These are phyloP conservation scores for Climacteris rufus DNA, from an alignment of 2,113 vertebrate genomes.

Conservation along the genomic window DNA sequence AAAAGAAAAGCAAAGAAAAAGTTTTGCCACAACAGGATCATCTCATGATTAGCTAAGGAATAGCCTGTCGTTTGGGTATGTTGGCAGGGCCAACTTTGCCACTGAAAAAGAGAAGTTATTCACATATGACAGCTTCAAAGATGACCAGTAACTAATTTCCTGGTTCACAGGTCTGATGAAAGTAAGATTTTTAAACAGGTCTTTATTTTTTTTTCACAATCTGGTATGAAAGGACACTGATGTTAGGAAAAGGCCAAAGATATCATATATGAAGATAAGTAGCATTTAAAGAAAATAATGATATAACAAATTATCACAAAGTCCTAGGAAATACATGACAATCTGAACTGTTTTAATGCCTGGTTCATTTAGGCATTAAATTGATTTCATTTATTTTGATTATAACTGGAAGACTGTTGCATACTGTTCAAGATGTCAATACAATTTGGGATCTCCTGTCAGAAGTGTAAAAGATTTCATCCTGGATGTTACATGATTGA, in stretches of 20 bases:
- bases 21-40: neutral
- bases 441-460: neutral
- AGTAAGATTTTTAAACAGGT: neutral
- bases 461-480: neutral
- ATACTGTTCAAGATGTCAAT: neutral
- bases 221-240: neutral
- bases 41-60: neutral
- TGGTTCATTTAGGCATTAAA: neutral
- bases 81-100: neutral
- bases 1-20: neutral
- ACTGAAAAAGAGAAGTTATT: neutral
- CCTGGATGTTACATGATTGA: neutral
- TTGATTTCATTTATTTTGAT: neutral
- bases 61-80: neutral
- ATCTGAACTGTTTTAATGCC: neutral
- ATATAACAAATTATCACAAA: neutral
- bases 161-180: neutral
- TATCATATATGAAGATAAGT: neutral
- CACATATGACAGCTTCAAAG: neutral
- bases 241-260: neutral
- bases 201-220: neutral
- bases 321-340: neutral
- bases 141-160: neutral
- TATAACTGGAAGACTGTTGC: neutral
- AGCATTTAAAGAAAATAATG: neutral